Conservation (phyloP, 2,888 invertebrate genomes). For the Choristoneura rosaceana region DNA sequence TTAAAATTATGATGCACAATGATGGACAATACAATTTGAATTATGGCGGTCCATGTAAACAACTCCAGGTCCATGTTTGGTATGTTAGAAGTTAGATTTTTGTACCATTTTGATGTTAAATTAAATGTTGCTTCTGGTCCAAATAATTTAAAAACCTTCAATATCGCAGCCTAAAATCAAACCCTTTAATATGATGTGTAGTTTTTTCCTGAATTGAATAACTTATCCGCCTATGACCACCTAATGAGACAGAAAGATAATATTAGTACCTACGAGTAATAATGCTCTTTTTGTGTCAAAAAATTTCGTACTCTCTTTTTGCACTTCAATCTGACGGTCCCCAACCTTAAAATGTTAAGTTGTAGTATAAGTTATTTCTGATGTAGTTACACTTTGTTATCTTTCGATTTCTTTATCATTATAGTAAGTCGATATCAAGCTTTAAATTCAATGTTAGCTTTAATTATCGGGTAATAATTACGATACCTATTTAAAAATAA, state of each 20-base stretch:
- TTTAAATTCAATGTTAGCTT: conserved; percentile 85
- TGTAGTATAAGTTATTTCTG: conserved; percentile 40
- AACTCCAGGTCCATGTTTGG: conserved; percentile 76
- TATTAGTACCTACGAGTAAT: too few relatives aligned
- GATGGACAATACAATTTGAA: conserved; percentile 79
- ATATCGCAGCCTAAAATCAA: background rate
- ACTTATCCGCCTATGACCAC: background rate
- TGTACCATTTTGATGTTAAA: conserved; percentile 65
- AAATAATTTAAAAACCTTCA: conserved; percentile 19
- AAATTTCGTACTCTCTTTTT: background rate
- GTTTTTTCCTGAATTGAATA: background rate
- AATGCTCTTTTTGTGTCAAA: too few relatives aligned
- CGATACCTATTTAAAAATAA: conserved; percentile 52
- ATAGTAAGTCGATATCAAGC: conserved; percentile 78
- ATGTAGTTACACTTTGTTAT: conserved; percentile 48
- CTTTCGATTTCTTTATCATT: conserved; percentile 50
- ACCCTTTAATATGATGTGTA: background rate
- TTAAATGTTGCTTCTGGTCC: conserved; percentile 61
- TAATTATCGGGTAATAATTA: conserved; percentile 71
- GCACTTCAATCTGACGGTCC: background rate
- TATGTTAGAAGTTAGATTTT: conserved; percentile 68
- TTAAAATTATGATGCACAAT: conserved; percentile 73
- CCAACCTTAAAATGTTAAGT: conserved; percentile 1
- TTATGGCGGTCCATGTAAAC: conserved; percentile 80
- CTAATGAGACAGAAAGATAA: background rate